Conservation (phyloP, 2,113 vertebrate species). For the Etheostoma cragini region DNA sequence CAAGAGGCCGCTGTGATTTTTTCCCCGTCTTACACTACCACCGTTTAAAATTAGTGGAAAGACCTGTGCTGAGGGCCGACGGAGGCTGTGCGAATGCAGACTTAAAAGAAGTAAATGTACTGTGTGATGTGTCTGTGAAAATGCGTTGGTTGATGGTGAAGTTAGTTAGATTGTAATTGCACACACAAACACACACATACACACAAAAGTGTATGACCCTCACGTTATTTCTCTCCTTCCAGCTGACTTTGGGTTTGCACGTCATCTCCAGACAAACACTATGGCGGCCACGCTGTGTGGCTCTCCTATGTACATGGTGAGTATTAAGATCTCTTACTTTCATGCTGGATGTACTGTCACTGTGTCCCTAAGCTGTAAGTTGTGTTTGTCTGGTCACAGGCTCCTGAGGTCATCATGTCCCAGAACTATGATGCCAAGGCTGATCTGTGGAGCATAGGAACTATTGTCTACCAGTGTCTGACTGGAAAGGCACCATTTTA, state of each 20-base stretch:
- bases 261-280: slow-evolving; percentile 94
- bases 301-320: slow-evolving; percentile 99
- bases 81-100: too few species aligned
- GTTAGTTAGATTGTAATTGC: not conserved
- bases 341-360: not conserved
- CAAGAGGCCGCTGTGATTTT: too few species aligned
- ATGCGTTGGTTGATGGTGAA: not conserved
- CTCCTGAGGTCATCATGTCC: slow-evolving; percentile 98
- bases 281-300: slow-evolving; percentile 97
- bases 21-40: too few species aligned
- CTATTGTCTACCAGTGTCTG: slow-evolving; percentile 96
- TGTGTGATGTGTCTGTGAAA: not conserved
- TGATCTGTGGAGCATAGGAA: slow-evolving; percentile 98
- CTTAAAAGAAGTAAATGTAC: not conserved
- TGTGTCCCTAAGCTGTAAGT: slow-evolving; percentile 17
- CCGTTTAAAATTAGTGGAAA: too few species aligned
- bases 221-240: slow-evolving; percentile 24
- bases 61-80: too few species aligned
- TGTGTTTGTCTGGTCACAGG: slow-evolving; percentile 81
- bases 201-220: not conserved
- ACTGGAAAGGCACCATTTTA: slow-evolving; percentile 97
- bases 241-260: slow-evolving; percentile 98
- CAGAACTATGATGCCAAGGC: slow-evolving; percentile 97
- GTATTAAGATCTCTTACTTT: slow-evolving; percentile 44
- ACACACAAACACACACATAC: not conserved